A percentile compares a stretch with the other conserved stretches of the same genome.
These are phyloP conservation scores for Drosophila demipolita DNA, from an alignment of 2,888 invertebrate genomes.

Conservation along the genomic window DNA sequence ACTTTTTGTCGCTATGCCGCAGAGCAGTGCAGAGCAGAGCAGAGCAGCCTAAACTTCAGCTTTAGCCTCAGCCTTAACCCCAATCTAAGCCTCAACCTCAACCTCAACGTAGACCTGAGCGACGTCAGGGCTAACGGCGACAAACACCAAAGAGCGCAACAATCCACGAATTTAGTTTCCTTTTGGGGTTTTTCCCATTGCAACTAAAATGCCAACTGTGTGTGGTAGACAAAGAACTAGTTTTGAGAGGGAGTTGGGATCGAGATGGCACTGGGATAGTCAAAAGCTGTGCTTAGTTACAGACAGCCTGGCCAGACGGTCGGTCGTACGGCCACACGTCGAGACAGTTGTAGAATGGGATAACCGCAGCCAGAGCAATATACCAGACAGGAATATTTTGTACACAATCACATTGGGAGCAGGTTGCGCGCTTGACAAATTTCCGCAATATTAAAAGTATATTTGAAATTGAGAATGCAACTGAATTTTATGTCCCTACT, in stretches of 20 bases:
- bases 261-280: slow-evolving; percentile 46
- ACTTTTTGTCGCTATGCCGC: slow-evolving; percentile 53
- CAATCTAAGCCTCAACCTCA: slow-evolving; percentile 33
- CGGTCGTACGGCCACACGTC: slow-evolving; percentile 13
- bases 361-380: slow-evolving; percentile 59
- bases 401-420: slow-evolving; percentile 49
- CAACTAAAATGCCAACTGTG: slow-evolving; percentile 72
- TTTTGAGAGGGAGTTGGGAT: slow-evolving; percentile 11
- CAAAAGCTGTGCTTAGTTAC: slow-evolving; percentile 64
- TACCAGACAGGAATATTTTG: slow-evolving; percentile 49
- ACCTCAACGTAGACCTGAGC: slow-evolving; percentile 29
- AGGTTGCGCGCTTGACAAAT: slow-evolving; percentile 50
- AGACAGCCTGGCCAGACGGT: slow-evolving; percentile 33
- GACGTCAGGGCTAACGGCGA: slow-evolving; percentile 56
- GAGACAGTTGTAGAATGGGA: slow-evolving; percentile 32
- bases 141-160: slow-evolving; percentile 75
- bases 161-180: slow-evolving; percentile 79
- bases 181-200: slow-evolving; percentile 59
- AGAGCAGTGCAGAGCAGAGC: neutral
- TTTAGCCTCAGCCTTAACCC: slow-evolving; percentile 28
- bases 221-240: slow-evolving; percentile 45
- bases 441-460: slow-evolving; percentile 47
- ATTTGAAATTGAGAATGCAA: slow-evolving; percentile 3
- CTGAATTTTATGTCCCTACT: neutral
- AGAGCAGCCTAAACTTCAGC: slow-evolving; percentile 31